Evolutionary conservation across 2,888 invertebrate species (phyloP).

Genomic region (Eristalinus sepulchralis): DNA sequence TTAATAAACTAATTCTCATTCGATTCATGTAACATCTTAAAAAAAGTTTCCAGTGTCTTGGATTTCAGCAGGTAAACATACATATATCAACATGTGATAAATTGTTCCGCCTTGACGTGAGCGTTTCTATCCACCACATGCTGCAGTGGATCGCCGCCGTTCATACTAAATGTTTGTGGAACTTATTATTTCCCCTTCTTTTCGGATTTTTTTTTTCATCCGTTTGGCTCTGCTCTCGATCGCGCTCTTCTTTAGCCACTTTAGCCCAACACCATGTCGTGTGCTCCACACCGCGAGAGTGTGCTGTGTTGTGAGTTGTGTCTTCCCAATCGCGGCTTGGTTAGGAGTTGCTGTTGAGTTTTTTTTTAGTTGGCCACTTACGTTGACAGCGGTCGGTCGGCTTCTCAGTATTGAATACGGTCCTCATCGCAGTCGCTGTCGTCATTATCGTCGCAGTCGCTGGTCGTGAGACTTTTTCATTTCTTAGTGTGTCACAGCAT

Average conservation of each 20-base stretch:
- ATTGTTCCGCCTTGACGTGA: constrained; percentile 31
- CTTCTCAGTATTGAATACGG: constrained; percentile 38
- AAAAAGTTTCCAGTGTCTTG: constrained; percentile 28
- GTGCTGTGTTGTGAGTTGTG: constrained; percentile 1
- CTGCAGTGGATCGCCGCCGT: constrained; percentile 21
- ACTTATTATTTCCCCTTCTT: constrained; percentile 65
- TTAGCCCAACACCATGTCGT: neutral
- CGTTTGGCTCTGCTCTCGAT: constrained; percentile 45
- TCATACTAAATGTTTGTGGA: constrained; percentile 56
- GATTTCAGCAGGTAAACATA: constrained; percentile 47
- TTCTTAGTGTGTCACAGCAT: constrained; percentile 62
- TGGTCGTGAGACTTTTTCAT: constrained; percentile 49
- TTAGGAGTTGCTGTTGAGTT: constrained; percentile 59
- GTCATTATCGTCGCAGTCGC: constrained; percentile 19
- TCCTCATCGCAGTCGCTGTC: constrained; percentile 10
- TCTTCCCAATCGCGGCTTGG: constrained; percentile 49
- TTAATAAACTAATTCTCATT: constrained; percentile 56
- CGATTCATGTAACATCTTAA: constrained; percentile 38
- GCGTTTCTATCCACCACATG: constrained; percentile 62
- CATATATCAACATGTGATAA: constrained; percentile 44
- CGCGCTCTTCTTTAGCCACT: constrained; percentile 25
- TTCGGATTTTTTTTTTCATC: constrained; percentile 5
- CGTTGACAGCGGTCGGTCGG: constrained; percentile 65
- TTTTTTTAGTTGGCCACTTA: constrained; percentile 68
- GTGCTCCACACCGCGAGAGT: neutral